Conservation (phyloP, 2,113 vertebrate species). For the Anoplopoma fimbria region DNA sequence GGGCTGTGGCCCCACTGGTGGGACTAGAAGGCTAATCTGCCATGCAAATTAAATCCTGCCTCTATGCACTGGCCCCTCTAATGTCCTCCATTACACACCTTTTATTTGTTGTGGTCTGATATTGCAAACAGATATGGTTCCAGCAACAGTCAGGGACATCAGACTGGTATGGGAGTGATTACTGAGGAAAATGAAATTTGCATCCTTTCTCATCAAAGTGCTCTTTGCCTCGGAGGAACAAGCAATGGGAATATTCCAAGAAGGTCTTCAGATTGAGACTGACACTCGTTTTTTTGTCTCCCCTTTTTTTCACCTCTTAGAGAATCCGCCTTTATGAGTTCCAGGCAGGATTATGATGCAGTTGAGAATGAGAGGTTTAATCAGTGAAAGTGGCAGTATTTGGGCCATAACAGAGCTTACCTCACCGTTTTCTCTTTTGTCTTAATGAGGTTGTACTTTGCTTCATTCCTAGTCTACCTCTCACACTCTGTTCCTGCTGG, state of each 20-base stretch:
- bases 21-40: conserved; percentile 97
- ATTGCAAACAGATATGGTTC: conserved; percentile 90
- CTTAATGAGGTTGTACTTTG: conserved; percentile 79
- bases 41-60: conserved; percentile 99
- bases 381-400: conserved; percentile 77
- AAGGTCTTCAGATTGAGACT: conserved; percentile 63
- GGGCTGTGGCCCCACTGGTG: conserved; percentile 91
- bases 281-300: conserved; percentile 56
- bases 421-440: conserved; percentile 67
- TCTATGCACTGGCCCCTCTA: conserved; percentile 93
- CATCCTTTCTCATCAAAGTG: conserved; percentile 46
- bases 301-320: conserved; percentile 9
- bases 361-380: conserved; percentile 78
- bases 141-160: conserved; percentile 86
- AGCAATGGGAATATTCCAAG: conserved; percentile 61
- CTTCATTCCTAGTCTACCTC: conserved; percentile 70
- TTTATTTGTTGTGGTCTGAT: conserved; percentile 96
- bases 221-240: conserved; percentile 47
- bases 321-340: conserved; percentile 56
- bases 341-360: conserved; percentile 78
- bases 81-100: conserved; percentile 96
- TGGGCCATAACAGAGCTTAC: conserved; percentile 77
- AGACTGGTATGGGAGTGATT: conserved; percentile 91
- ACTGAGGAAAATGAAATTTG: conserved; percentile 91
- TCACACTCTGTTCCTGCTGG: conserved; percentile 71